Base-by-base conservation (phyloP, 2,888 invertebrate genomes). In the Tetropium fuscum region DNA sequence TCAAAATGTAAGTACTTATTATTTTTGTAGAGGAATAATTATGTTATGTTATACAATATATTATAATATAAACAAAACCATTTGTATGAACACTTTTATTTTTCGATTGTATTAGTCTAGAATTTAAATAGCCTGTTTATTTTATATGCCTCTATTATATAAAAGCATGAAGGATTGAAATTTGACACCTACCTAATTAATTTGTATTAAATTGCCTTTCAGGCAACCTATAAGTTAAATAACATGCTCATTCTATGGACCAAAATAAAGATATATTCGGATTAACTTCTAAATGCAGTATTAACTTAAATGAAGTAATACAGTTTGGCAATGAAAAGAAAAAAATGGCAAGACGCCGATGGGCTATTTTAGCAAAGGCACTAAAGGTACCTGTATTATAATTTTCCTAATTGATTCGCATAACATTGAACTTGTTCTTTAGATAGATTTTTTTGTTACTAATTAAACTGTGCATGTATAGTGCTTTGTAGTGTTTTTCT, bases 331-430 rank as follows among this genome's bases (percentile, higher is more conserved):
- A 77, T 77, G 79, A 81, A 73, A 82, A 79, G 76, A 81, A 82
- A 79, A 83, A 83, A 74, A 84, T 85, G 64, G 90, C 90, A 15
- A 85, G 88, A 62, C 85, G 87, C 75, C 85, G 90, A 70, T 90
- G 90, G 90, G 87, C 86, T 62, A 86, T 90, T 43, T 81, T 90
- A 71, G 90, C 90, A 53, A 87, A 87, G 68, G 90, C 89, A 38
- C 78, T 90, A 64, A 82, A 82, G 80, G 82, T 82, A 81, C 36
- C n/a, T n/a, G n/a, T n/a, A n/a, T 6, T 36, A 36, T 34, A 34
- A 6, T 54, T 56, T 49, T 51, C 19, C n/a, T 65, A 71, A 71
- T 69, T 88, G 66, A 80, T 71, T 53, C 54, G 49, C 34, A 16
- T 47, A 53, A 59, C 43, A 47, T 53, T 41, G 30, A 45, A 54